A percentile compares a stretch with the other conserved stretches of the same genome.
Conservation (phyloP, 2,888 invertebrate genomes). For the Caenorhabditis wallacei region DNA sequence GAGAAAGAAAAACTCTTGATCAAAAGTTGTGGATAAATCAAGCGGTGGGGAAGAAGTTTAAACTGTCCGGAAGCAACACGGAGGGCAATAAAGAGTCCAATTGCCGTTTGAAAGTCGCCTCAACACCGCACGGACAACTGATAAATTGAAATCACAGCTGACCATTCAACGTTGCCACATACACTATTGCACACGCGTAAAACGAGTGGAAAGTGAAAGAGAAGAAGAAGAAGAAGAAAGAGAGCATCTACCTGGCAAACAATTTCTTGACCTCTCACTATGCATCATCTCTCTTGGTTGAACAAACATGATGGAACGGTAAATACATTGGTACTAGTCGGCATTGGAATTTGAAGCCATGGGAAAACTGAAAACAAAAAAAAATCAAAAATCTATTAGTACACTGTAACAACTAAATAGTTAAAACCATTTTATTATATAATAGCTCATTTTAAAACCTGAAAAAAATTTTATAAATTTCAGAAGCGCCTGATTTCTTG, state of each 20-base stretch:
- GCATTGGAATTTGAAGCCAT: background rate
- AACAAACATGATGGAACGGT: slow-evolving; percentile 50
- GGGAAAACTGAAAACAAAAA: background rate
- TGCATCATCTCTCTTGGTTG: slow-evolving; percentile 58
- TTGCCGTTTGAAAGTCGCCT: slow-evolving; percentile 51
- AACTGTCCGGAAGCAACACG: slow-evolving; percentile 40
- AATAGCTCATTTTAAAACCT: too few species aligned
- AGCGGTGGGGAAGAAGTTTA: slow-evolving; percentile 32
- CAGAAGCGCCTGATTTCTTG: too few species aligned
- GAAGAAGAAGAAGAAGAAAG: background rate
- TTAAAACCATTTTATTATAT: too few species aligned
- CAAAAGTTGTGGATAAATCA: slow-evolving; percentile 21
- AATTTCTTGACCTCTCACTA: slow-evolving; percentile 59
- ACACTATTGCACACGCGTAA: slow-evolving; percentile 36
- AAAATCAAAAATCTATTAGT: too few species aligned
- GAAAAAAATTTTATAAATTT: too few species aligned
- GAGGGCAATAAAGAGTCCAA: slow-evolving; percentile 52
- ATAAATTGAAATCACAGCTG: slow-evolving; percentile 67
- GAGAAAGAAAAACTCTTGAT: too few species aligned
- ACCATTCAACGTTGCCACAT: slow-evolving; percentile 38
- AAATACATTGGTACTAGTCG: slow-evolving; percentile 22
- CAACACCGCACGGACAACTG: slow-evolving; percentile 44
- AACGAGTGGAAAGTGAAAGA: slow-evolving; percentile 26
- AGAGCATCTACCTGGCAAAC: slow-evolving; percentile 61
- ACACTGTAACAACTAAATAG: too few species aligned